phyloP scores from a whole-genome alignment of 1,140 invertebrate species.

The Lordiphosa mommai region DNA sequence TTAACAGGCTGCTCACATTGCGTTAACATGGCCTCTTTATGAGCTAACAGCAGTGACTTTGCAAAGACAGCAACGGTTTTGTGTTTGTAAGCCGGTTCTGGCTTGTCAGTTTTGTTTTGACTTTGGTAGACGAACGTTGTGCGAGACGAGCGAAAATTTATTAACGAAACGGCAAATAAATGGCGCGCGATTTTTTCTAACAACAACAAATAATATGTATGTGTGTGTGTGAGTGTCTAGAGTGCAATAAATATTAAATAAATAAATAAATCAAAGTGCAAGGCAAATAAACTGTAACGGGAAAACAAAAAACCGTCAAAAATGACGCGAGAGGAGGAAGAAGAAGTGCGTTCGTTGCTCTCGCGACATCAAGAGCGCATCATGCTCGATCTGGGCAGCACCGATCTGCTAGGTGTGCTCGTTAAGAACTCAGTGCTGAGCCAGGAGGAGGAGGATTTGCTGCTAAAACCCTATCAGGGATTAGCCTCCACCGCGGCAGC shows the following conservation, averaged over 20 bases:
- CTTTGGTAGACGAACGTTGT: constrained; percentile 31
- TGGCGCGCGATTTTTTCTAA: constrained; percentile 47
- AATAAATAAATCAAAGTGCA: constrained; percentile 23
- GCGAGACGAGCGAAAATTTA: constrained; percentile 11
- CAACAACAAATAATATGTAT: constrained; percentile 17
- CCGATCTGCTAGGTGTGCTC: constrained; percentile 71
- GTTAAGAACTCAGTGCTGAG: constrained; percentile 75
- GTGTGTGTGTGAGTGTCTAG: constrained; percentile 1
- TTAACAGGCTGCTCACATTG: too few species aligned
- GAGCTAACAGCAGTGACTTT: too few species aligned
- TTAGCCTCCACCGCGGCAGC: constrained; percentile 1
- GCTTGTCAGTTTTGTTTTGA: constrained; percentile 19
- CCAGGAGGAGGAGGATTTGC: constrained; percentile 71
- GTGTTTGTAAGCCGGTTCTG: constrained; percentile 14
- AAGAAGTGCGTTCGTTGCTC: constrained; percentile 75
- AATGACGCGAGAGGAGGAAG: constrained; percentile 75
- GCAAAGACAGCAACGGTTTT: constrained; percentile 1
- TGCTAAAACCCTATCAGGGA: constrained; percentile 54
- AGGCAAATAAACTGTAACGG: constrained; percentile 19
- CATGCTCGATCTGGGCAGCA: constrained; percentile 68
- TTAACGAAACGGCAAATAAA: constrained; percentile 30
- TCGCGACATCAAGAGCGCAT: constrained; percentile 76
- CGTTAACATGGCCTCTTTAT: too few species aligned
- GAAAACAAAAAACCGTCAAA: constrained; percentile 11
- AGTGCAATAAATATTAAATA: constrained; percentile 14